These are phyloP conservation scores for Neoniphon sammara DNA, from an alignment of 2,797 vertebrate species.

Conservation along the genomic window DNA sequence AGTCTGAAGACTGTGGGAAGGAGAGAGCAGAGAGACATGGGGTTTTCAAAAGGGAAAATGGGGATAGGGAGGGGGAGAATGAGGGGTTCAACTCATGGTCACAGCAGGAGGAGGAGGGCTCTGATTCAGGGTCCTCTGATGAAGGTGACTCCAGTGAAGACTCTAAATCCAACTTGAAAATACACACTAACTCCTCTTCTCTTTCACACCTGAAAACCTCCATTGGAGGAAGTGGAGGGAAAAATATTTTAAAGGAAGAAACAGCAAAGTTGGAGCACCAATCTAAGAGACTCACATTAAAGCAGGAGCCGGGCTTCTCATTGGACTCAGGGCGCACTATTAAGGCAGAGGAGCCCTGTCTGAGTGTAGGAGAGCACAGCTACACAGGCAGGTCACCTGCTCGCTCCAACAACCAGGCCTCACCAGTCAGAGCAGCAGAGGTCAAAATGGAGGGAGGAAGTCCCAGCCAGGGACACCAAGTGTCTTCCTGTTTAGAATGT, in stretches of 20 bases:
- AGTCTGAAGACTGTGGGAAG: conserved; percentile 50
- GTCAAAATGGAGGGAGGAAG: conserved; percentile 76
- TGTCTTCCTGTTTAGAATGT: conserved; percentile 61
- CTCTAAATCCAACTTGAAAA: conserved; percentile 59
- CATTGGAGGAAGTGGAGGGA: conserved; percentile 25
- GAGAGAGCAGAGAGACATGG: conserved; percentile 25
- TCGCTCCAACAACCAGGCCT: conserved; percentile 75
- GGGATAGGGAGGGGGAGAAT: conserved; percentile 35
- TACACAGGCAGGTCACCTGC: conserved; percentile 77
- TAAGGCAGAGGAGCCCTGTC: conserved; percentile 69
- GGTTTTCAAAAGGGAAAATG: conserved; percentile 61
- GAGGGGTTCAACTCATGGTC: conserved; percentile 49
- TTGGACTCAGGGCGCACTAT: conserved; percentile 54
- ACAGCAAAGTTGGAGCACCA: conserved; percentile 42
- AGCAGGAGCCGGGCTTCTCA: conserved; percentile 54
- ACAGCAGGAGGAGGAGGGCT: conserved; percentile 47
- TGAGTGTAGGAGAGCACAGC: conserved; percentile 76
- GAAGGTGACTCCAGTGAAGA: conserved; percentile 55
- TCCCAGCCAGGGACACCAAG: conserved; percentile 37
- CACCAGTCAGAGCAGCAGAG: conserved; percentile 73
- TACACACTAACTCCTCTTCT: conserved; percentile 37
- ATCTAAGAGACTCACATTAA: conserved; percentile 46
- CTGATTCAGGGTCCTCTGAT: conserved; percentile 63
- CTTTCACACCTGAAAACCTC: conserved; percentile 29
- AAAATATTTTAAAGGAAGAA: conserved; percentile 55